Evolutionary conservation across 1,140 invertebrate species (phyloP).

Genomic region (Dendroctonus ponderosae): DNA sequence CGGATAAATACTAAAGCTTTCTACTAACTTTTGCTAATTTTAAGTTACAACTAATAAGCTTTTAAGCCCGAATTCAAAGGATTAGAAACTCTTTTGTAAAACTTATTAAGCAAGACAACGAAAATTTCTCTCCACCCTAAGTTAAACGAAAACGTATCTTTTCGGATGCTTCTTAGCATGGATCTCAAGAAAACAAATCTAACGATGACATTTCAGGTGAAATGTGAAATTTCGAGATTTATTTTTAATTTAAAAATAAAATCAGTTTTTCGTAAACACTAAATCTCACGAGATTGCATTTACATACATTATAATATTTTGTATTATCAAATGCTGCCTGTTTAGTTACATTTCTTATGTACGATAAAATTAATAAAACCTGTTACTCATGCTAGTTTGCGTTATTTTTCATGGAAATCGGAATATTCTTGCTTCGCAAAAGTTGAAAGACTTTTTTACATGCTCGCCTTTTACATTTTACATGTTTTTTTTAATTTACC

Average conservation of each 20-base stretch:
- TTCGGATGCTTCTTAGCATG: background rate
- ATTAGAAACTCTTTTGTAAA: too few relatives aligned
- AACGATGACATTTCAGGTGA: slow-evolving; percentile 7
- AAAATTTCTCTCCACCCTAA: too few relatives aligned
- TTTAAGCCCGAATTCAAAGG: too few relatives aligned
- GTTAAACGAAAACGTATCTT: slow-evolving; percentile 10
- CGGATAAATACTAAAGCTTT: background rate
- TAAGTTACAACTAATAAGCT: background rate
- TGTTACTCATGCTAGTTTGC: too few relatives aligned
- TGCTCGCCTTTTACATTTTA: too few relatives aligned
- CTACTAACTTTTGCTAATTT: background rate
- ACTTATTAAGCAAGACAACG: too few relatives aligned
- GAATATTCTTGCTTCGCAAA: too few relatives aligned
- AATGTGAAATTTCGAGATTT: slow-evolving; percentile 18
- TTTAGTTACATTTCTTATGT: background rate
- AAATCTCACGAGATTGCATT: slow-evolving; percentile 22
- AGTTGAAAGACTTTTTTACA: too few relatives aligned
- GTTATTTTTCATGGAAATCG: too few relatives aligned
- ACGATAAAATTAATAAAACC: too few relatives aligned
- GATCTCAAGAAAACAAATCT: slow-evolving; percentile 12
- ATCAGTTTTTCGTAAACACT: slow-evolving; percentile 22
- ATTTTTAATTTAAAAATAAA: slow-evolving; percentile 30
- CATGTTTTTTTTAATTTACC: too few relatives aligned
- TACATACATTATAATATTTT: slow-evolving; percentile 26
- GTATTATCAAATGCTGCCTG: slow-evolving; percentile 3